Percentiles rank a stretch among this genome's conserved stretches.
phyloP scores from a whole-genome alignment of 2,113 vertebrate genomes.

The Bothrops jararaca region DNA sequence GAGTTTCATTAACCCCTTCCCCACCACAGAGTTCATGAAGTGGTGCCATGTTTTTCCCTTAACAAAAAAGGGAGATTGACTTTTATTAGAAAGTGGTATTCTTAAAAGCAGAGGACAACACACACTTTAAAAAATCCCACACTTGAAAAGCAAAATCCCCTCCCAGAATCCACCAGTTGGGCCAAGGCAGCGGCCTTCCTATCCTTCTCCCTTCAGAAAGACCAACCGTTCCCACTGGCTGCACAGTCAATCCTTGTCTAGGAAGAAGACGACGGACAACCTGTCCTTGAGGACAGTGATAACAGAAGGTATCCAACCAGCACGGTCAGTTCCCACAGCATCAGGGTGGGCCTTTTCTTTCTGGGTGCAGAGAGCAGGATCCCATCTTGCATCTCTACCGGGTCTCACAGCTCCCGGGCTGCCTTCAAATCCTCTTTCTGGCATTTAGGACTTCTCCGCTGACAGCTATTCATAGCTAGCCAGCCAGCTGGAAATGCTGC shows the following conservation, averaged over 20 bases:
- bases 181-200: background rate
- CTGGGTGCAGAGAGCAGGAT: background rate
- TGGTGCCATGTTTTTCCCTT: too few species aligned
- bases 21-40: too few species aligned
- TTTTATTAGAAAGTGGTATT: constrained; percentile 21
- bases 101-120: constrained; percentile 8
- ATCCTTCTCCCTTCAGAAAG: background rate
- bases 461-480: background rate
- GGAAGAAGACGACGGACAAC: background rate
- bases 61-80: background rate
- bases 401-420: too few species aligned
- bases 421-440: background rate
- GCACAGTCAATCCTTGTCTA: background rate
- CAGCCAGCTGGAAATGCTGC: background rate
- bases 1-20: too few species aligned
- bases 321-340: background rate
- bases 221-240: background rate
- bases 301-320: background rate
- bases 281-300: background rate
- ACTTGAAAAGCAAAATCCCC: background rate
- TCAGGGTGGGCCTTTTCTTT: background rate
- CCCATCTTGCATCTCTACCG: background rate
- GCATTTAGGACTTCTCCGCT: background rate
- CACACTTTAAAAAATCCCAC: background rate
- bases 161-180: background rate